phyloP scores from a whole-genome alignment of 1,140 invertebrate species.

The Euschistus heros region DNA sequence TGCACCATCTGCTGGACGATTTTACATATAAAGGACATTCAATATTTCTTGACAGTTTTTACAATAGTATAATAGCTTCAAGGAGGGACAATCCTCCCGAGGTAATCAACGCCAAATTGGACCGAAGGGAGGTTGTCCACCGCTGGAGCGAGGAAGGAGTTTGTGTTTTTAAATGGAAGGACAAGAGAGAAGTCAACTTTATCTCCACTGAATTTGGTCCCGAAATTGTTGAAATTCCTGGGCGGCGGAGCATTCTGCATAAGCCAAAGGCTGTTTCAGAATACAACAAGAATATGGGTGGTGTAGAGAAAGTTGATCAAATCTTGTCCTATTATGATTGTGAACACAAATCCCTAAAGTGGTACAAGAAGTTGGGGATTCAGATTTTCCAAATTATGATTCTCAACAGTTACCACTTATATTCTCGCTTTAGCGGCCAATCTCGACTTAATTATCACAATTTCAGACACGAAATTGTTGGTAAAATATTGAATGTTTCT shows the following conservation, averaged over 20 bases:
- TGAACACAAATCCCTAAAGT: neutral
- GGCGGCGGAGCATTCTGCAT: neutral
- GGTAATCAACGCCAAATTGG: too few relatives aligned
- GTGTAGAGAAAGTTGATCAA: neutral
- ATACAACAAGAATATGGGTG: neutral
- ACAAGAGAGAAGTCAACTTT: neutral
- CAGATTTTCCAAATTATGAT: neutral
- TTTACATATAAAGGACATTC: conserved; percentile 22
- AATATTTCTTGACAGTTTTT: conserved; percentile 32
- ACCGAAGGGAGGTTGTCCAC: too few relatives aligned
- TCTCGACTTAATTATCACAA: too few relatives aligned
- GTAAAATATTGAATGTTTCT: too few relatives aligned
- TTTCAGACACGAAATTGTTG: too few relatives aligned
- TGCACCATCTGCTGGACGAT: conserved; percentile 21
- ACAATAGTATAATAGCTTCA: too few relatives aligned
- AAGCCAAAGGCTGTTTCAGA: neutral
- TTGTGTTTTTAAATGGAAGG: neutral
- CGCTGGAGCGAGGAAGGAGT: neutral
- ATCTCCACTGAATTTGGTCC: neutral
- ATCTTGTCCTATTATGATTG: neutral
- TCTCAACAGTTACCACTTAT: neutral
- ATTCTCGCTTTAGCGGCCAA: neutral
- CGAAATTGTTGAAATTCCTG: neutral
- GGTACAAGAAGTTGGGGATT: neutral
- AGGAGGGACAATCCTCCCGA: too few relatives aligned